These are phyloP conservation scores for Heptranchias perlo DNA, from an alignment of 2,113 vertebrate genomes.

Conservation along the genomic window DNA sequence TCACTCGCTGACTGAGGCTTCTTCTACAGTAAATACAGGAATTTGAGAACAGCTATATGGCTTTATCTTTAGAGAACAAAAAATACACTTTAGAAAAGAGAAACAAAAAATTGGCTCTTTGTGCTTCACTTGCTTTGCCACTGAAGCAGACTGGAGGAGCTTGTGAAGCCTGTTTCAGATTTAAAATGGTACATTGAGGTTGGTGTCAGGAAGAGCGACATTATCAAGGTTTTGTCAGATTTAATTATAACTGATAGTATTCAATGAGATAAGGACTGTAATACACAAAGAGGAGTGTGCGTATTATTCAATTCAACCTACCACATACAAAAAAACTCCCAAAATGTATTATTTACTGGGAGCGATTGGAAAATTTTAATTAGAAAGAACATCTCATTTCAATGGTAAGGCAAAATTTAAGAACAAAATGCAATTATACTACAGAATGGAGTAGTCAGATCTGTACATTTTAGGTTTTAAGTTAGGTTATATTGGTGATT, in stretches of 20 bases:
- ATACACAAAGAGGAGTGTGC: neutral
- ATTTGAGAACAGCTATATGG: neutral
- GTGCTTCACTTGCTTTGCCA: neutral
- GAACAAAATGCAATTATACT: neutral
- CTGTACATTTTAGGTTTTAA: neutral
- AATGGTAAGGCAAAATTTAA: neutral
- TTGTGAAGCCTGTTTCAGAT: neutral
- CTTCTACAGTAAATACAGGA: neutral
- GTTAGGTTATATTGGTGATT: neutral
- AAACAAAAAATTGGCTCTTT: neutral
- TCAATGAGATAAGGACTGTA: neutral
- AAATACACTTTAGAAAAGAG: neutral
- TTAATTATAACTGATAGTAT: neutral
- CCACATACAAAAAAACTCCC: neutral
- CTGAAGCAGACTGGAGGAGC: neutral
- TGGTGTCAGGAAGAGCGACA: neutral
- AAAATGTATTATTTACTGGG: neutral
- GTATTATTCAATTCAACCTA: neutral
- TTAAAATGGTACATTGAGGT: neutral
- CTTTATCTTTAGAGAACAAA: neutral
- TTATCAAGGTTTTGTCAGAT: neutral
- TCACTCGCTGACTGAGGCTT: neutral
- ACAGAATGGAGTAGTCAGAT: neutral
- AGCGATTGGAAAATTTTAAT: neutral
- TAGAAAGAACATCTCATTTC: neutral